Percentiles rank a stretch among this genome's conserved stretches.
Conservation (phyloP, 1,140 invertebrate species). For the Spodoptera litura region DNA sequence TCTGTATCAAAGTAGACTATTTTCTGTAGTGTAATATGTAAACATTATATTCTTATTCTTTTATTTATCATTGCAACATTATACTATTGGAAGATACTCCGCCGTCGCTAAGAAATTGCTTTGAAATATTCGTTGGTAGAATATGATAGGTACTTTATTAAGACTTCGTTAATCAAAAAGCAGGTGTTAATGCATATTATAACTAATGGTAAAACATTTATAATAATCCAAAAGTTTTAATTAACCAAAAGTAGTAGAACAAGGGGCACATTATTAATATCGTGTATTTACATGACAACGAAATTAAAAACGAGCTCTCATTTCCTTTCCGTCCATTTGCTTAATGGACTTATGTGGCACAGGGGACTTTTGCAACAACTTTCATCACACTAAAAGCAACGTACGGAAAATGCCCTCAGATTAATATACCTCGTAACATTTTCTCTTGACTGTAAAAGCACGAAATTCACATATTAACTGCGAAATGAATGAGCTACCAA, state of each 20-base stretch:
- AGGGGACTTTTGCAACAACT: constrained; percentile 76
- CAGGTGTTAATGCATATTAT: constrained; percentile 13
- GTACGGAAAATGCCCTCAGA: constrained; percentile 78
- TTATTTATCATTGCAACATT: too few species aligned
- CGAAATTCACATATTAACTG: constrained; percentile 37
- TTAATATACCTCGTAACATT: constrained; percentile 70
- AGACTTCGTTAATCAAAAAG: background rate
- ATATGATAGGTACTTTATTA: too few species aligned
- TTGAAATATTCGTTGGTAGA: too few species aligned
- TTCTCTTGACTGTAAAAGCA: constrained; percentile 46
- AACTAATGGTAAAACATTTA: constrained; percentile 42
- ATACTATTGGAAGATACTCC: too few species aligned
- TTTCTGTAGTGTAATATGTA: too few species aligned
- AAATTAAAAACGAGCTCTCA: constrained; percentile 83
- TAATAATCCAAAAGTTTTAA: constrained; percentile 64
- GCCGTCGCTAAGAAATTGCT: too few species aligned
- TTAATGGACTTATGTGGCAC: constrained; percentile 83
- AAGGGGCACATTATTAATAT: constrained; percentile 68
- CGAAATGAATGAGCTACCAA: background rate
- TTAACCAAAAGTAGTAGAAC: constrained; percentile 58
- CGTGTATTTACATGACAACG: constrained; percentile 77
- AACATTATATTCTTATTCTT: too few species aligned
- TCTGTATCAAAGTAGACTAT: too few species aligned
- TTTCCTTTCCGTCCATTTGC: constrained; percentile 81
- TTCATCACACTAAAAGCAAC: constrained; percentile 84